Base-by-base conservation (phyloP, 2,888 invertebrate genomes). In the Mythimna pallens region DNA sequence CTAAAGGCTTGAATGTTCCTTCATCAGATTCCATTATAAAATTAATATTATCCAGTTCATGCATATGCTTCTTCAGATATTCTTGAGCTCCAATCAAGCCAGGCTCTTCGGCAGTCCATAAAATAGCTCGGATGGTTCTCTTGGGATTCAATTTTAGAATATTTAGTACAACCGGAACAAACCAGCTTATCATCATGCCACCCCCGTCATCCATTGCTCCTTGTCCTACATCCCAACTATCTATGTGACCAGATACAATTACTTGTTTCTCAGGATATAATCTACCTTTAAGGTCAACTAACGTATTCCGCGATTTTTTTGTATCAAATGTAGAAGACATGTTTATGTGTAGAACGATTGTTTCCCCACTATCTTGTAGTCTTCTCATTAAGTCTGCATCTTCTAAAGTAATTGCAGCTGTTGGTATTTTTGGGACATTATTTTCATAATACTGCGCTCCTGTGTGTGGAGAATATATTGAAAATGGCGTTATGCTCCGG, bases 161-260 rank as follows among this genome's bases (percentile, higher is more conserved):
- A 85, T 97, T 97, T 14, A 98, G 91, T 65, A 98, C 92, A 30
- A 97, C 97, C 25, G 98, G 94, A 17, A 97, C 97, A 82, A 97
- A 97, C 98, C 98, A 98, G 50, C 98, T 98, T 66, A 98, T 97
- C 88, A 98, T 97, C 77, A 98, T 97, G 55, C 98, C 98, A 63
- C 98, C 98, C 40, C 98, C 98, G 85, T 98, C 98, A 89, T 98
- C 98, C 98, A 98, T 98, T 0, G 98, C 98, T n/a, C 98, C 98
- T 86, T 98, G 97, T 4, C 98, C 98, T n/a, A 98, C 98, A 92
- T 98, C 98, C 98, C 98, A 98, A 89, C 98, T 98, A 89, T 98
- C 98, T 58, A 98, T 96, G 89, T 98, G 98, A 8, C 98, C 98
- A 6, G 98, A 98, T 54, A 98, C 97, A 8, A 98, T 95, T 0